Evolutionary conservation across 2,888 invertebrate species (phyloP).

Genomic region (Thereva nobilitata): DNA sequence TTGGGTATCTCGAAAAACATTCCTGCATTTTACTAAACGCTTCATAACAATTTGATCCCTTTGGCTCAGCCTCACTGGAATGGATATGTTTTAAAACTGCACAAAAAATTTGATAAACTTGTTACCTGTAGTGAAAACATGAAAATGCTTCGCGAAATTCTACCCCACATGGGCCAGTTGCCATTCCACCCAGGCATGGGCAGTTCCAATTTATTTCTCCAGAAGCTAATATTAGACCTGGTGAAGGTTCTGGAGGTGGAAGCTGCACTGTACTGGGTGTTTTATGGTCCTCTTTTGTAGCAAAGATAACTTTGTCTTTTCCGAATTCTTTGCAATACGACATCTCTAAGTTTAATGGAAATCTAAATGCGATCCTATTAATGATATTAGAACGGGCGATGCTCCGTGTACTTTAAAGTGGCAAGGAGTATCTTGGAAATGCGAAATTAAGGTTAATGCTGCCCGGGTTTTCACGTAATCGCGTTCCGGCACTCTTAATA

Average conservation of each 20-base stretch:
- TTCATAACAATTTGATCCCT: slow-evolving; percentile 91
- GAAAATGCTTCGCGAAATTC: slow-evolving; percentile 93
- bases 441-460: slow-evolving; percentile 63
- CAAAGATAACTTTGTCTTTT: slow-evolving; percentile 84
- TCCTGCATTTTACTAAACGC: slow-evolving; percentile 88
- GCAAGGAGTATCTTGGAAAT: slow-evolving; percentile 60
- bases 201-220: slow-evolving; percentile 97
- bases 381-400: slow-evolving; percentile 57
- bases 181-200: slow-evolving; percentile 97
- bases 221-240: slow-evolving; percentile 79
- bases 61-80: slow-evolving; percentile 79
- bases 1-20: slow-evolving; percentile 87
- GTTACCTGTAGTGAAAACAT: slow-evolving; percentile 84
- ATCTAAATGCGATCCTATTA: slow-evolving; percentile 46
- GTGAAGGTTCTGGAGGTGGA: slow-evolving; percentile 73
- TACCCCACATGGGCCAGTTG: slow-evolving; percentile 92
- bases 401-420: slow-evolving; percentile 62
- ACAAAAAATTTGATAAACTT: not conserved
- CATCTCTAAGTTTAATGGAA: slow-evolving; percentile 50
- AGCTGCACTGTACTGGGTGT: slow-evolving; percentile 71
- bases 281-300: slow-evolving; percentile 76
- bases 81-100: not conserved
- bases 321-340: slow-evolving; percentile 62
- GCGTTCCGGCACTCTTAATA: slow-evolving; percentile 62
- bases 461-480: slow-evolving; percentile 64